A percentile compares a stretch with the other conserved stretches of the same genome.
phyloP scores from a whole-genome alignment of 2,113 vertebrate species.

The Nothocercus nigrocapillus region DNA sequence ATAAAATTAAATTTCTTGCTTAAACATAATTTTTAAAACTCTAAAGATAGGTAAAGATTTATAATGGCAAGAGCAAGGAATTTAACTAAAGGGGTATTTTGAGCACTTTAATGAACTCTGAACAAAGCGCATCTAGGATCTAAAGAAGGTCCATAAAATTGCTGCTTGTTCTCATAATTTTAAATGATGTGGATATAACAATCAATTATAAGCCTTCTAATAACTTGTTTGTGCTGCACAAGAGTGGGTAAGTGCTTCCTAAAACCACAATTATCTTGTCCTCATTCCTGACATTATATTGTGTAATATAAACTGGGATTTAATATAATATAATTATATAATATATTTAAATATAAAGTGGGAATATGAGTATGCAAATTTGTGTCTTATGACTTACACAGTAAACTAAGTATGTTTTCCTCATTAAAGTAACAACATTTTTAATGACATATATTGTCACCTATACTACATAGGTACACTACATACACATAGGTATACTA shows the following conservation, averaged over 20 bases:
- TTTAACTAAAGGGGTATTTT: background rate
- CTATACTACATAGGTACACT: background rate
- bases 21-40: background rate
- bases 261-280: conserved; percentile 81
- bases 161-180: conserved; percentile 70
- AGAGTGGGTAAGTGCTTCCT: conserved; percentile 68
- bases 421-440: conserved; percentile 70
- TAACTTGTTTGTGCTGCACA: conserved; percentile 72
- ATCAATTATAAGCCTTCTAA: conserved; percentile 79
- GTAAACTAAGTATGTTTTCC: conserved; percentile 58
- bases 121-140: conserved; percentile 28
- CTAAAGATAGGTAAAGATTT: background rate
- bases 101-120: background rate
- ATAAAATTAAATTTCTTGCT: background rate
- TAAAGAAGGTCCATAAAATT: conserved; percentile 49
- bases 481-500: too few relatives aligned
- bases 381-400: conserved; percentile 41
- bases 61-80: background rate
- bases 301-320: conserved; percentile 67
- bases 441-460: conserved; percentile 59
- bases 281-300: conserved; percentile 76
- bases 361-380: conserved; percentile 69
- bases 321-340: too few relatives aligned
- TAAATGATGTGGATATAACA: conserved; percentile 73
- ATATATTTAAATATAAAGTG: too few relatives aligned